Percentiles rank a stretch among this genome's conserved stretches.
These are phyloP conservation scores for Leptonema lineaticorne DNA, from an alignment of 1,140 invertebrate genomes.

Conservation along the genomic window DNA sequence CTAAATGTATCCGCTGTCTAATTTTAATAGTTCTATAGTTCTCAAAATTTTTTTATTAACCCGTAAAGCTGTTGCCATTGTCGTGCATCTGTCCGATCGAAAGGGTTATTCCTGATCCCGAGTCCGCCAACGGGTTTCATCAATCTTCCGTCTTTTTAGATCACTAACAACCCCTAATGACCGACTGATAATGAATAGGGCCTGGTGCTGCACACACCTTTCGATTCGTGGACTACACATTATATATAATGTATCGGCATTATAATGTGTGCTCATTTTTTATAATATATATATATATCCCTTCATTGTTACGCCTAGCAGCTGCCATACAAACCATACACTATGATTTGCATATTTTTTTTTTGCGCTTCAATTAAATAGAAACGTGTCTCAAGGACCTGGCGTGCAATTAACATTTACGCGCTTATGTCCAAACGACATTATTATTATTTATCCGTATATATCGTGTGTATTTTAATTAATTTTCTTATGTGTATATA, in stretches of 20 bases:
- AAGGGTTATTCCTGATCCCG: neutral
- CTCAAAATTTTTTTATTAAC: too few relatives aligned
- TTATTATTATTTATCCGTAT: too few relatives aligned
- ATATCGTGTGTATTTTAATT: too few relatives aligned
- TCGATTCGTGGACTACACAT: neutral
- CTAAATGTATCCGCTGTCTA: too few relatives aligned
- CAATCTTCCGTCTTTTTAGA: slow-evolving; percentile 6
- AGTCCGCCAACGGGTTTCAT: neutral
- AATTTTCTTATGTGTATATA: neutral
- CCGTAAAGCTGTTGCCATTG: too few relatives aligned
- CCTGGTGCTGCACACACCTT: slow-evolving; percentile 12
- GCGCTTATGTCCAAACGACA: neutral
- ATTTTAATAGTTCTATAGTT: too few relatives aligned
- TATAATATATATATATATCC: too few relatives aligned
- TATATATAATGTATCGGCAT: too few relatives aligned
- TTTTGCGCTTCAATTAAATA: slow-evolving; percentile 5
- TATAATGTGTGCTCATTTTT: too few relatives aligned
- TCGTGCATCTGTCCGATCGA: neutral
- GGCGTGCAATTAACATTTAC: neutral
- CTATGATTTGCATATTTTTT: slow-evolving; percentile 8
- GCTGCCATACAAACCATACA: neutral
- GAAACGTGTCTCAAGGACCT: neutral
- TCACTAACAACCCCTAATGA: slow-evolving; percentile 6
- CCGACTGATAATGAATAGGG: slow-evolving; percentile 12
- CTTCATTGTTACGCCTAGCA: neutral